phyloP scores from a whole-genome alignment of 92 coral and sea anemone species.

The Phenganax subtilis region DNA sequence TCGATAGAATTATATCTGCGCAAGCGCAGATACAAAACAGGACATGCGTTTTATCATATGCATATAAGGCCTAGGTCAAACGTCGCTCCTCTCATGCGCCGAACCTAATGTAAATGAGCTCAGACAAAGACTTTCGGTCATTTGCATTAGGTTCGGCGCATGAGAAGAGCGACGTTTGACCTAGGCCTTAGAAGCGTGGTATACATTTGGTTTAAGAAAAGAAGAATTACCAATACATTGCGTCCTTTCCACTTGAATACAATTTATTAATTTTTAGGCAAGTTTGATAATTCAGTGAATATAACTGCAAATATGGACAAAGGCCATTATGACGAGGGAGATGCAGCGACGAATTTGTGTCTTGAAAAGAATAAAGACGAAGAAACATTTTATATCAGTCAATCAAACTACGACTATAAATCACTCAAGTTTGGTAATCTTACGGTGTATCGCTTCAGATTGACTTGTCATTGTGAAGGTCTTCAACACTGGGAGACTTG shows the following conservation, averaged over 20 bases:
- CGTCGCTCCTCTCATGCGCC: too few relatives aligned
- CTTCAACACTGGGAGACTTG: constrained; percentile 57
- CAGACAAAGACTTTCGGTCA: too few relatives aligned
- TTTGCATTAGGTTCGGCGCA: too few relatives aligned
- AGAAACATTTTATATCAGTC: constrained; percentile 69
- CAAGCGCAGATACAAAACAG: too few relatives aligned
- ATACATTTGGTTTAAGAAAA: too few relatives aligned
- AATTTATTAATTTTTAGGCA: constrained; percentile 42
- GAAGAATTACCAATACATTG: not conserved
- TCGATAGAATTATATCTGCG: too few relatives aligned
- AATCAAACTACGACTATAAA: constrained; percentile 72
- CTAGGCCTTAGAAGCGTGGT: too few relatives aligned
- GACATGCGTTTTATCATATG: too few relatives aligned
- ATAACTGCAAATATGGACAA: constrained; percentile 58
- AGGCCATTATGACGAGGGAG: constrained; percentile 93
- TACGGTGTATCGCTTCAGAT: constrained; percentile 69
- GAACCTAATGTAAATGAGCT: too few relatives aligned
- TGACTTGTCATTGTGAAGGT: constrained; percentile 69
- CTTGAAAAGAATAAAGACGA: constrained; percentile 63
- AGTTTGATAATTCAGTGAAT: constrained; percentile 60
- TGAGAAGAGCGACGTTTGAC: too few relatives aligned
- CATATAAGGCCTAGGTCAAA: too few relatives aligned
- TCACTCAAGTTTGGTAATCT: constrained; percentile 84
- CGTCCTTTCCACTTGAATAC: not conserved
- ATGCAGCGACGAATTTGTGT: constrained; percentile 85